Percentiles rank a stretch among this genome's conserved stretches.
Evolutionary conservation across 2,113 vertebrate genomes (phyloP).

Genomic region (Percopsis transmontana): DNA sequence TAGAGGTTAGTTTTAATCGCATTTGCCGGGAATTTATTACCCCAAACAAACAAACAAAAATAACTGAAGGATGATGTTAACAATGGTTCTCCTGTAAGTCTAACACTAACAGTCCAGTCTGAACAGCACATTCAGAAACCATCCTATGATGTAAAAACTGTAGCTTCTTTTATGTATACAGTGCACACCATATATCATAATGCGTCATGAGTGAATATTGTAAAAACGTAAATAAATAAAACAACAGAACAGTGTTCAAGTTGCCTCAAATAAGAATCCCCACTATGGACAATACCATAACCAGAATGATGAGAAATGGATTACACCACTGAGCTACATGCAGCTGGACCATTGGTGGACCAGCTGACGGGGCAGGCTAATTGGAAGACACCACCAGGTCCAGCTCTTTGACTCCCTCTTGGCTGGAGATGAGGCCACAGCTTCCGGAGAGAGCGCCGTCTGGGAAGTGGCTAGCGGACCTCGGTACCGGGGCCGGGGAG

Average conservation of each 20-base stretch:
- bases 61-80: too few species aligned
- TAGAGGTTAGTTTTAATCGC: too few species aligned
- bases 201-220: background rate
- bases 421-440: constrained; percentile 79
- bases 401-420: constrained; percentile 87
- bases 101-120: background rate
- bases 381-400: constrained; percentile 89
- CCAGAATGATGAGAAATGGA: constrained; percentile 2
- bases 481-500: constrained; percentile 71
- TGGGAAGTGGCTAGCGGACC: constrained; percentile 73
- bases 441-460: constrained; percentile 75
- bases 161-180: too few species aligned
- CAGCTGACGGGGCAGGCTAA: constrained; percentile 59
- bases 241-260: constrained; percentile 47
- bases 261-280: constrained; percentile 38
- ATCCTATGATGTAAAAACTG: background rate
- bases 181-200: background rate
- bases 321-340: constrained; percentile 2
- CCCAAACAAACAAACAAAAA: background rate
- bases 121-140: constrained; percentile 13
- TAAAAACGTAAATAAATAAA: constrained; percentile 48
- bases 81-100: background rate
- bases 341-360: background rate
- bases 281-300: constrained; percentile 25
- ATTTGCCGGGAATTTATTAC: constrained; percentile 13